phyloP scores from a whole-genome alignment of 2,113 vertebrate species.

The Zapus hudsonius region DNA sequence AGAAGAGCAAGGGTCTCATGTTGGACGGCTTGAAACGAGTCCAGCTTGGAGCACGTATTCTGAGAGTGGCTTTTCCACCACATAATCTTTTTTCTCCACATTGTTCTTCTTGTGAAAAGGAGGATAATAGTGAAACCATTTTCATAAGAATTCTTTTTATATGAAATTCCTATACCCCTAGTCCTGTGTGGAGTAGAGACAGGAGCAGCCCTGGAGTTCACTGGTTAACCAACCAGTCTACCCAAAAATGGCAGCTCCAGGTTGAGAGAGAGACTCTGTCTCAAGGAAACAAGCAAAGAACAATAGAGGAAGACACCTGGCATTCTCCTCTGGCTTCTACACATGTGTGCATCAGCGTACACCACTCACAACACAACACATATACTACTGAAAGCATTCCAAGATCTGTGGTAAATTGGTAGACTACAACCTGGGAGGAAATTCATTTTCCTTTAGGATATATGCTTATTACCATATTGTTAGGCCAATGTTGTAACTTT shows the following conservation, averaged over 20 bases:
- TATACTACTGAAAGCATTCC: background rate
- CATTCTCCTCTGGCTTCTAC: too few relatives aligned
- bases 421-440: background rate
- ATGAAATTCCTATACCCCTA: too few relatives aligned
- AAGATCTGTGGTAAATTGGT: background rate
- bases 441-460: background rate
- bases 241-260: too few relatives aligned
- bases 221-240: too few relatives aligned
- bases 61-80: rapidly evolving
- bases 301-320: too few relatives aligned
- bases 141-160: background rate
- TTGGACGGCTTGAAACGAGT: background rate
- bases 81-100: background rate
- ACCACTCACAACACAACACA: too few relatives aligned
- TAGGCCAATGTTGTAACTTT: background rate
- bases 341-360: too few relatives aligned
- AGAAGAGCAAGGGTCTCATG: background rate
- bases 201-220: too few relatives aligned
- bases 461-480: background rate
- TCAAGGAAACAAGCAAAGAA: too few relatives aligned
- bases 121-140: background rate
- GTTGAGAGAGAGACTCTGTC: too few relatives aligned
- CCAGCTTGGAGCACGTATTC: too few relatives aligned
- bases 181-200: too few relatives aligned
- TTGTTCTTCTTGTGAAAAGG: background rate